A percentile compares a stretch with the other conserved stretches of the same genome.
These are phyloP conservation scores for Reinhardtius hippoglossoides DNA, from an alignment of 2,113 vertebrate genomes.

Conservation along the genomic window DNA sequence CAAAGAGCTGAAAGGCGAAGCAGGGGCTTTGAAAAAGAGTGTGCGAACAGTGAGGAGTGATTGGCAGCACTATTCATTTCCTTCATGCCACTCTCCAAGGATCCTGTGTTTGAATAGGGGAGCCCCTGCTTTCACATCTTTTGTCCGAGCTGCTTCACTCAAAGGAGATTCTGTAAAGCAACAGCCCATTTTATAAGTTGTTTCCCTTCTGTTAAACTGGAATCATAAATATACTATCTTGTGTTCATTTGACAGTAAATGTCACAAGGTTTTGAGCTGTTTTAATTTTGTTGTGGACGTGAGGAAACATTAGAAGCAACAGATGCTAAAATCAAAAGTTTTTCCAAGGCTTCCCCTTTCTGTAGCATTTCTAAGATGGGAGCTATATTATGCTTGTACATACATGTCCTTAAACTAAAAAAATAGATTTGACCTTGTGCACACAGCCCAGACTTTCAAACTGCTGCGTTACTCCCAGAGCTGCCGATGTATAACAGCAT, in stretches of 20 bases:
- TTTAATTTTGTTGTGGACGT: constrained; percentile 8
- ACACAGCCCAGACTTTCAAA: constrained; percentile 30
- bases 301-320: neutral
- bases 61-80: constrained; percentile 80
- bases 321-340: neutral
- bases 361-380: constrained; percentile 4
- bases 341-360: neutral
- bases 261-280: neutral
- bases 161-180: constrained; percentile 34
- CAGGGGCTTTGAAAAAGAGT: constrained; percentile 55
- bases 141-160: constrained; percentile 51
- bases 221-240: neutral
- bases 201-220: constrained; percentile 23
- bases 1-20: constrained; percentile 69
- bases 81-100: constrained; percentile 67
- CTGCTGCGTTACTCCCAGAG: constrained; percentile 19
- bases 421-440: constrained; percentile 12
- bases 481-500: constrained; percentile 20
- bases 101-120: constrained; percentile 57
- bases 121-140: constrained; percentile 56
- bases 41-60: constrained; percentile 70
- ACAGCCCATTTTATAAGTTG: constrained; percentile 8
- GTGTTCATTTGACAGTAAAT: neutral
- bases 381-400: neutral
- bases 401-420: neutral